These are phyloP conservation scores for Pherbina coryleti DNA, from an alignment of 2,888 invertebrate species.

Conservation along the genomic window DNA sequence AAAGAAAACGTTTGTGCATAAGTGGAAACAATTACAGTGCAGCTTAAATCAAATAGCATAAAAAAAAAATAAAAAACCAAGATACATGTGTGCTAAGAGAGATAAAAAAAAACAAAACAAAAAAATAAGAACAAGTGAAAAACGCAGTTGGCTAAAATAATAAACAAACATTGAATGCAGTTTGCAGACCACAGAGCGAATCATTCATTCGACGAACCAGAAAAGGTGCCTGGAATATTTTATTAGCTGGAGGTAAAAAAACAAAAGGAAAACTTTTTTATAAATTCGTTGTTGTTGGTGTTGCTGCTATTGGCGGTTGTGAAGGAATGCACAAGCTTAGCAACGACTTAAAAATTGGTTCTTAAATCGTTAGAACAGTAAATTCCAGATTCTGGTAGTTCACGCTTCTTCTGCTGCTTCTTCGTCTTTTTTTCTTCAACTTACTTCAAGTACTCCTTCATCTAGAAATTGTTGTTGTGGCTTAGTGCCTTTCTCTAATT, in stretches of 20 bases:
- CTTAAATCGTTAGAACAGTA: conserved; percentile 30
- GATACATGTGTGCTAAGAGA: conserved; percentile 7
- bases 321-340: conserved; percentile 11
- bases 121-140: neutral
- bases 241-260: conserved; percentile 9
- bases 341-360: conserved; percentile 19
- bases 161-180: conserved; percentile 11
- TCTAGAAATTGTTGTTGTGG: conserved; percentile 14
- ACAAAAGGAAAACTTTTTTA: neutral
- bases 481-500: conserved; percentile 36
- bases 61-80: neutral
- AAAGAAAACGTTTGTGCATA: neutral
- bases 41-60: neutral
- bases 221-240: conserved; percentile 29
- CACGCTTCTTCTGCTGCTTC: neutral
- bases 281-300: conserved; percentile 9
- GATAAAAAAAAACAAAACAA: neutral
- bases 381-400: conserved; percentile 25
- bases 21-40: neutral
- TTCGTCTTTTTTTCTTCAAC: neutral
- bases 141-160: conserved; percentile 10
- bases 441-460: neutral
- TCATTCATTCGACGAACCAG: conserved; percentile 18
- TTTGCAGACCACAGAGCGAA: conserved; percentile 14
- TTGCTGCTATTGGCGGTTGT: neutral